Evolutionary conservation across 2,797 vertebrate genomes (phyloP), one percentile per base, ranked within the genome.

Genomic region (Cynodonichthys magdalenae): DNA sequence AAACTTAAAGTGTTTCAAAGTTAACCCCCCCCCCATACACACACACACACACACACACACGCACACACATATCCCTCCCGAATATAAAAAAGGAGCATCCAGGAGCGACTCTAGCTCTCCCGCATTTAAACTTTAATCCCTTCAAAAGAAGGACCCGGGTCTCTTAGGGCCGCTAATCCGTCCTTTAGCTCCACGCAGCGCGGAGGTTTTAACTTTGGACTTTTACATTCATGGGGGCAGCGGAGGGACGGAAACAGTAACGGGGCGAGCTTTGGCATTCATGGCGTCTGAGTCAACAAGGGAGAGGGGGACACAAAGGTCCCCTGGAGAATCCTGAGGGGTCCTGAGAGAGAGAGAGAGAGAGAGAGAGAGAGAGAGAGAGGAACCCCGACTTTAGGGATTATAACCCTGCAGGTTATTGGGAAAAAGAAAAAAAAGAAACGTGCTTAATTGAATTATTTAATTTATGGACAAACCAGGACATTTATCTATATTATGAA

Each of bases 151-250:
- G 50, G 42, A 48, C 65, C 47, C 70, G 18, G 75, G 66, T 88
- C 86, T 85, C 80, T 77, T 76, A 91, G 34, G 88, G 75, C 71
- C 79, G 41, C 71, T 93, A 95, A 95, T 95, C 93, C 92, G 64
- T 49, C 80, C 79, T 55, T 71, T 82, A 84, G 86, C 75, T 80
- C 53, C 61, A 46, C 5, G 63, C 49, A 27, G 71, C 85, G 69
- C 81, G 34, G 74, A 81, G 89, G 86, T 54, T 90, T 92, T 90
- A 82, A 85, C 85, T 87, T 80, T 89, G 83, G 88, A 86, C 88
- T 90, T 92, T 90, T 90, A 90, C 88, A 94, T 94, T 93, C 93
- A 95, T 93, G 81, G 80, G 15, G 46, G 76, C 29, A 31, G 63
- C 66, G 77, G 89, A 79, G 91, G 84, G 86, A 88, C 82, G 87